Evolutionary conservation across 2,888 invertebrate genomes (phyloP).

Genomic region (Sympetrum striolatum): DNA sequence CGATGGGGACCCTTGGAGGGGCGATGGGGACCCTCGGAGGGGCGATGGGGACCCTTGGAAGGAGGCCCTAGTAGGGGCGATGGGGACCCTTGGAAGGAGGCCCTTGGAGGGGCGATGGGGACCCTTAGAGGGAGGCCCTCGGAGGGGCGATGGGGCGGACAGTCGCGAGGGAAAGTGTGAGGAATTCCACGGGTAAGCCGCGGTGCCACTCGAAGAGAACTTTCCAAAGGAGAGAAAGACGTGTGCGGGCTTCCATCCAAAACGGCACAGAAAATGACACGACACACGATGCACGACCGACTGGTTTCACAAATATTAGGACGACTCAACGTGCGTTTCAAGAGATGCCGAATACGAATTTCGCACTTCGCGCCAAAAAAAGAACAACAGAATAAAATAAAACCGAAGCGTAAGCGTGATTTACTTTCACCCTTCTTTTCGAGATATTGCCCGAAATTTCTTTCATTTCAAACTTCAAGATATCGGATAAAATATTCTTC

Average conservation of each 20-base stretch:
- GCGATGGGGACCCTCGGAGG: too few species aligned
- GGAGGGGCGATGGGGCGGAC: slow-evolving; percentile 21
- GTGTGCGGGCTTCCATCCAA: slow-evolving; percentile 4
- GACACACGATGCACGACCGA: not conserved
- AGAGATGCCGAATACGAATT: too few species aligned
- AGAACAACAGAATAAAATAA: too few species aligned
- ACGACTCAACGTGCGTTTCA: too few species aligned
- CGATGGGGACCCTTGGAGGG: too few species aligned
- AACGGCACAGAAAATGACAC: not conserved
- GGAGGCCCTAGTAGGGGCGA: not conserved
- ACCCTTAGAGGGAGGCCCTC: too few species aligned
- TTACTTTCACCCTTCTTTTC: too few species aligned
- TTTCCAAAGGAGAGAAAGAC: not conserved
- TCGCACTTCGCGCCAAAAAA: too few species aligned
- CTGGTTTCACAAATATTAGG: not conserved
- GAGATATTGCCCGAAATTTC: too few species aligned
- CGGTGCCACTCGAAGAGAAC: slow-evolving; percentile 37
- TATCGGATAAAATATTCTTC: too few species aligned
- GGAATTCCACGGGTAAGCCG: slow-evolving; percentile 9
- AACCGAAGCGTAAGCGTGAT: too few species aligned
- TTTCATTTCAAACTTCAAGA: too few species aligned
- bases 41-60: not conserved
- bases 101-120: slow-evolving; percentile 1
- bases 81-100: not conserved
- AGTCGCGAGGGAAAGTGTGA: slow-evolving; percentile 12